Base-by-base conservation (phyloP, 2,888 invertebrate species). In the Synergus laeviventris region DNA sequence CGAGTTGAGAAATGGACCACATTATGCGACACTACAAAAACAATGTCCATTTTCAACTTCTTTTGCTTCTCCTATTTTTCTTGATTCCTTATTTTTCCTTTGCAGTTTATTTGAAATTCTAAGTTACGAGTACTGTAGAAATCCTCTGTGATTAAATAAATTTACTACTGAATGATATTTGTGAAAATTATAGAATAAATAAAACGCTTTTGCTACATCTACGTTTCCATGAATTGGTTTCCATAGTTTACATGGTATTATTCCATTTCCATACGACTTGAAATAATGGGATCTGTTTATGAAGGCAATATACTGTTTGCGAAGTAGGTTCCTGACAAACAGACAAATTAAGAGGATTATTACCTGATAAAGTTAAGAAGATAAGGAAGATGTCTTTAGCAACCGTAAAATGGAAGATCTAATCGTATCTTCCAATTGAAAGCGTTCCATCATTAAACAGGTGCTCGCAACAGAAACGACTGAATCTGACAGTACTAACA, bases 1-100 rank as follows among this genome's bases (percentile, higher is more conserved):
- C 49, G 45, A 36, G 49, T 70, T 70, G 70, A 70, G n/a, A 49
- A 70, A 70, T 70, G 70, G 45, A 70, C 70, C 36, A 70, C 49
- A 70, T 70, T 54, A 70, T 70, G 12, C 36, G 36, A 18, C 70
- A 70, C n/a, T 36, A 49, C n/a, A 70, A 70, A 70, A 54, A 70
- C 70, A 31, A 49, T 12, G 49, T 70, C 70, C 31, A 70, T 70
- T 70, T 54, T 54, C 36, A 11, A n/a, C 31, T 54, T 70, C 49
- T 8, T 49, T 45, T 11, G 14, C 11, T 7, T 24, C n/a, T 49
- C 24, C 45, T 9, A 66, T 24, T 66, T 66, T 7, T 49, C 9
- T n/a, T 7, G 9, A 49, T 54, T 54, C 16, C 54, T 54, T 18
- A 54, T 49, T 49, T n/a, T 49, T 0, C 8, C 8, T 49, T 49